A percentile compares a stretch with the other conserved stretches of the same genome.
phyloP scores from a whole-genome alignment of 1,140 invertebrate species.

The Cydia amplana region DNA sequence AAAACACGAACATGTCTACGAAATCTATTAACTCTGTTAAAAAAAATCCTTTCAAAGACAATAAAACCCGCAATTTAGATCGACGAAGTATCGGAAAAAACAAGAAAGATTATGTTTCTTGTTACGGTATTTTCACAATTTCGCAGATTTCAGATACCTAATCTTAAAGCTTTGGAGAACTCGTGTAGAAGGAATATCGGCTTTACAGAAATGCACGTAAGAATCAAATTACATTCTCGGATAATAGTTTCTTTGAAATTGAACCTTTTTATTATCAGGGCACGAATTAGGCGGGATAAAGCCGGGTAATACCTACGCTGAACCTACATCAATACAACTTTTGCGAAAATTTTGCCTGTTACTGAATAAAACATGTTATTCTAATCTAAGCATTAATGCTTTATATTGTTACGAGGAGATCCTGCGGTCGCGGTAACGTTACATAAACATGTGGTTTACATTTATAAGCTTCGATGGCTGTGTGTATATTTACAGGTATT shows the following conservation, averaged over 20 bases:
- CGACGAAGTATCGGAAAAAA: slow-evolving; percentile 1
- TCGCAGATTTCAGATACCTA: slow-evolving; percentile 12
- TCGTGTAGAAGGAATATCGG: neutral
- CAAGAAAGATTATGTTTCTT: slow-evolving; percentile 2
- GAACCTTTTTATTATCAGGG: neutral
- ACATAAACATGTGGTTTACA: neutral
- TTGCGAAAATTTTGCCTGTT: neutral
- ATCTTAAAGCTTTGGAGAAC: neutral
- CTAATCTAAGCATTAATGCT: neutral
- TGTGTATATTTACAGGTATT: neutral
- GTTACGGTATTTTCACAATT: slow-evolving; percentile 17
- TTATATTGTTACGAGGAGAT: neutral
- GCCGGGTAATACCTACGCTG: neutral
- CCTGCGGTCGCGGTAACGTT: neutral
- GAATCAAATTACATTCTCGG: neutral
- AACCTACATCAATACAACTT: neutral
- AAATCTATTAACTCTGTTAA: neutral
- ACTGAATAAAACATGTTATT: neutral
- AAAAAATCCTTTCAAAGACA: neutral
- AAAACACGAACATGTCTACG: neutral
- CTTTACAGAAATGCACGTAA: neutral
- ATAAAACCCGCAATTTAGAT: neutral
- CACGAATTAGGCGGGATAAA: slow-evolving; percentile 15
- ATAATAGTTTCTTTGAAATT: neutral
- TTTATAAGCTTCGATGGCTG: neutral